Percentiles rank a stretch among this genome's conserved stretches.
Conservation (phyloP, 2,888 invertebrate species). For the Machimus rusticus region DNA sequence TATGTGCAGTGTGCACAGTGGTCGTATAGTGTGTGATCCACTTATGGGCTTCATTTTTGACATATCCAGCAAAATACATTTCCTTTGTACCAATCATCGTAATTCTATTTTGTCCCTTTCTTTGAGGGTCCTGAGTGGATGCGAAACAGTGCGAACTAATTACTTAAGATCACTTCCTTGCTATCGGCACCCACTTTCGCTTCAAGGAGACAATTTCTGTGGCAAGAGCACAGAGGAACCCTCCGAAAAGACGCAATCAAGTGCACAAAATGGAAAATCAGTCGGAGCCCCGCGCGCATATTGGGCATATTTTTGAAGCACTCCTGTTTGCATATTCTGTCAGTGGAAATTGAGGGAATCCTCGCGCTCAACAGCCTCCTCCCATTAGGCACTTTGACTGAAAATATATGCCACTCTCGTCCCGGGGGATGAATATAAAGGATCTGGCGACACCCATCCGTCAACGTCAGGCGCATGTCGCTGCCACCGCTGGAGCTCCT, state of each 20-base stretch:
- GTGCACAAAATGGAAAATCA: conserved; percentile 23
- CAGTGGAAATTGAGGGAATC: neutral
- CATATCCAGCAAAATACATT: neutral
- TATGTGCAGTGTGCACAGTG: neutral
- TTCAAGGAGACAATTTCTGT: neutral
- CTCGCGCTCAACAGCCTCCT: neutral
- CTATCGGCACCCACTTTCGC: neutral
- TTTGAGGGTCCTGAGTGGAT: neutral
- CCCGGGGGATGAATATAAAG: conserved; percentile 17
- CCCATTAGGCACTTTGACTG: conserved; percentile 5
- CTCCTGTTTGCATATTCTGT: conserved; percentile 3
- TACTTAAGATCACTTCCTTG: conserved; percentile 4
- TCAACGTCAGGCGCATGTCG: conserved; percentile 34
- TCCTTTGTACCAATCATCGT: neutral
- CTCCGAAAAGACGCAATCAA: conserved; percentile 6
- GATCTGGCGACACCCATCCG: conserved; percentile 18
- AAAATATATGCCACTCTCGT: neutral
- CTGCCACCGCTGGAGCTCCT: neutral
- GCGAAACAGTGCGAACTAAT: neutral
- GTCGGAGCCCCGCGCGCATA: neutral
- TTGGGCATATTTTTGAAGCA: neutral
- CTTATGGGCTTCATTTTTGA: neutral
- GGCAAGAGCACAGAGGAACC: neutral
- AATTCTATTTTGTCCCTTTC: neutral
- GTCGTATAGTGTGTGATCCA: neutral